These are phyloP conservation scores for Heliconius nattereri DNA, from an alignment of 1,140 invertebrate species.

Conservation along the genomic window DNA sequence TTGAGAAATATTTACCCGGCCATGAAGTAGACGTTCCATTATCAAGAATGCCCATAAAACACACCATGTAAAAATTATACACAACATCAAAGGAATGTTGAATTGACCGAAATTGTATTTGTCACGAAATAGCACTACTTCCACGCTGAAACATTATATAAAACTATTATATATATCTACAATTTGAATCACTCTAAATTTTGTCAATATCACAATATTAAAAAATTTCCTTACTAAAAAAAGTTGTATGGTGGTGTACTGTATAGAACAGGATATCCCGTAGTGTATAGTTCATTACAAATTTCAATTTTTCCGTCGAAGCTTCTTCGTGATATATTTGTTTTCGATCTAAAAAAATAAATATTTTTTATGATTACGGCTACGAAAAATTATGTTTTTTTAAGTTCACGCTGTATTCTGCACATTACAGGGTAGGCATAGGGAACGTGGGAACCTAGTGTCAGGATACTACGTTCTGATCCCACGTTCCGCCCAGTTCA, in stretches of 20 bases:
- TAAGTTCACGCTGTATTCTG: too few relatives aligned
- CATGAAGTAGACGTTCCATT: conserved; percentile 49
- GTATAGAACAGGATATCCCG: conserved; percentile 54
- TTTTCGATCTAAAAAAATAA: conserved; percentile 30
- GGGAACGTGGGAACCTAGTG: too few relatives aligned
- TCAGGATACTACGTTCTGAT: too few relatives aligned
- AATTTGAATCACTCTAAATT: background rate
- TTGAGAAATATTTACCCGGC: conserved; percentile 45
- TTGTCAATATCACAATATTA: background rate
- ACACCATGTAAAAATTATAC: conserved; percentile 53
- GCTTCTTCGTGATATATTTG: conserved; percentile 27
- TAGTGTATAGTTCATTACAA: conserved; percentile 60
- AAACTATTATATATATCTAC: background rate
- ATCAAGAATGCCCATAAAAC: conserved; percentile 57
- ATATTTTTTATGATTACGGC: too few relatives aligned
- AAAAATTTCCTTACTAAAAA: conserved; percentile 62
- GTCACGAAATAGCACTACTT: conserved; percentile 55
- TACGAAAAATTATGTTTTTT: too few relatives aligned
- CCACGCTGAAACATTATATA: conserved; percentile 55
- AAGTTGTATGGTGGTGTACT: conserved; percentile 69
- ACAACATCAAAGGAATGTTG: conserved; percentile 52
- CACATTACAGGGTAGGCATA: too few relatives aligned
- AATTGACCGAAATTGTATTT: conserved; percentile 51
- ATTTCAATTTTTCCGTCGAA: conserved; percentile 45
- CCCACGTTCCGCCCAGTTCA: too few relatives aligned